Evolutionary conservation across 1,140 invertebrate species (phyloP).

Genomic region (Catajapyx aquilonaris): DNA sequence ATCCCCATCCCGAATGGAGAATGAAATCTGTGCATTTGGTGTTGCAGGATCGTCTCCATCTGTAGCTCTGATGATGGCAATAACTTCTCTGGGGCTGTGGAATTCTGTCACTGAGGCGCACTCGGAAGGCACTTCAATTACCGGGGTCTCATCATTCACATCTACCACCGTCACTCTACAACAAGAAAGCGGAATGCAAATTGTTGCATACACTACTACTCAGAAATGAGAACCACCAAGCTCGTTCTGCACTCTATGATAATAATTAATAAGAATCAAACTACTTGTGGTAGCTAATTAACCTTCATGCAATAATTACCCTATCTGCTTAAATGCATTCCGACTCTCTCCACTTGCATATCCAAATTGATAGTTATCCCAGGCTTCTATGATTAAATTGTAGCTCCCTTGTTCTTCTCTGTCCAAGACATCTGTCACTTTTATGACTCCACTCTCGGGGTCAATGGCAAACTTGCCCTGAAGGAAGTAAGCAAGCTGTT

Average conservation of each 20-base stretch:
- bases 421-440: constrained; percentile 57
- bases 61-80: constrained; percentile 46
- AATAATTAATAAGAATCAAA: too few relatives aligned
- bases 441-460: constrained; percentile 57
- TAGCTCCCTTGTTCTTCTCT: constrained; percentile 54
- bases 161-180: constrained; percentile 42
- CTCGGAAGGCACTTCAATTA: constrained; percentile 30
- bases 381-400: constrained; percentile 69
- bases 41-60: constrained; percentile 62
- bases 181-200: constrained; percentile 13
- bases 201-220: too few relatives aligned
- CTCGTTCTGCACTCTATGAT: too few relatives aligned
- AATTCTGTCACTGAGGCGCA: constrained; percentile 72
- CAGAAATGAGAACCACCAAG: too few relatives aligned
- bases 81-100: constrained; percentile 53
- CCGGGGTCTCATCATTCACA: constrained; percentile 66
- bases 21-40: constrained; percentile 53
- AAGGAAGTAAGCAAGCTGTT: constrained; percentile 6
- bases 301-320: too few relatives aligned
- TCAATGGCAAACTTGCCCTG: constrained; percentile 67
- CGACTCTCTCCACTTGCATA: constrained; percentile 72
- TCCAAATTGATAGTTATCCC: constrained; percentile 87
- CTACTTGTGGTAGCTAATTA: too few relatives aligned
- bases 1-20: constrained; percentile 51
- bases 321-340: constrained; percentile 77